A percentile compares a stretch with the other conserved stretches of the same genome.
Conservation (phyloP, 1,140 invertebrate genomes). For the Aricia agestis region DNA sequence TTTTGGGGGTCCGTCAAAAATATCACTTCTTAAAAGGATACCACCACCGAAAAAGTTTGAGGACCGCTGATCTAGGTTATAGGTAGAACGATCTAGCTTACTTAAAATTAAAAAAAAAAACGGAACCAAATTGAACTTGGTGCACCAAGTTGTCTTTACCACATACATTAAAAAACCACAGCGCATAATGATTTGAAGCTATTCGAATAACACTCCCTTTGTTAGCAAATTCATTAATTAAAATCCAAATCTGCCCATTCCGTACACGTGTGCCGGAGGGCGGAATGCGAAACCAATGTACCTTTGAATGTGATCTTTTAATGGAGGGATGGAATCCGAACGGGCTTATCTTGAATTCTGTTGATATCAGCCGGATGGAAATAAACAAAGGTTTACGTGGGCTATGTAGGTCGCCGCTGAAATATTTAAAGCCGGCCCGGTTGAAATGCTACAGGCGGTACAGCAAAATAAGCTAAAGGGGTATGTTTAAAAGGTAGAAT, state of each 20-base stretch:
- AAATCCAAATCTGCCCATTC: neutral
- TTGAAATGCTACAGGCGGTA: slow-evolving; percentile 15
- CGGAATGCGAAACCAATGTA: slow-evolving; percentile 6
- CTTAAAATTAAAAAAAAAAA: too few species aligned
- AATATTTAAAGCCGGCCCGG: slow-evolving; percentile 21
- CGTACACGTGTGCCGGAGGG: neutral
- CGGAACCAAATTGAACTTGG: too few species aligned
- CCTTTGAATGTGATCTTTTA: slow-evolving; percentile 14
- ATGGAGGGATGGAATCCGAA: slow-evolving; percentile 18
- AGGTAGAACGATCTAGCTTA: too few species aligned
- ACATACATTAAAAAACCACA: neutral
- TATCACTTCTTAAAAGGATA: too few species aligned
- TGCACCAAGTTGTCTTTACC: too few species aligned
- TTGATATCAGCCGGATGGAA: slow-evolving; percentile 23
- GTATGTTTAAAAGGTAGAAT: slow-evolving; percentile 18
- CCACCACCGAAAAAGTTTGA: too few species aligned
- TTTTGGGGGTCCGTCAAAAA: too few species aligned
- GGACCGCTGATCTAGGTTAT: too few species aligned
- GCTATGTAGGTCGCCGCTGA: slow-evolving; percentile 21
- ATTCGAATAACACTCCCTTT: neutral
- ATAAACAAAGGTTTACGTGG: slow-evolving; percentile 20
- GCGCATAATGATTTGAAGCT: neutral
- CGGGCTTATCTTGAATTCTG: slow-evolving; percentile 19
- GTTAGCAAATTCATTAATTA: slow-evolving; percentile 1
- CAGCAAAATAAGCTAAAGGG: slow-evolving; percentile 19